Evolutionary conservation across 2,888 invertebrate genomes (phyloP), one percentile per base, ranked within the genome.

Genomic region (Electrophaes corylata): DNA sequence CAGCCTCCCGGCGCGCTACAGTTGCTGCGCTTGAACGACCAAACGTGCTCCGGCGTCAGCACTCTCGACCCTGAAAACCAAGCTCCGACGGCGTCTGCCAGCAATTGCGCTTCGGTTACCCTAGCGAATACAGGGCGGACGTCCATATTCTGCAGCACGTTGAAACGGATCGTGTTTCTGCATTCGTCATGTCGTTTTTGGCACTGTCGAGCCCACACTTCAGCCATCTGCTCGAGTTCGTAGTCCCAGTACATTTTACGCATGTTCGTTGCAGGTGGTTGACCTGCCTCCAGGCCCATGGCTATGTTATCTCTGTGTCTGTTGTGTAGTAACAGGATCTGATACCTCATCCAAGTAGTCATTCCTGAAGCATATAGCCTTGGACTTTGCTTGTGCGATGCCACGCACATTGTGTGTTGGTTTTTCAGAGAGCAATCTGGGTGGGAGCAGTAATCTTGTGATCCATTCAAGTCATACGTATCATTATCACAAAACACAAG

Each of bases 221-320:
- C 90, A 0, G 92, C 92, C 81, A 82, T 85, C 19, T 79, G 71
- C 58, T 92, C 92, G 0, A 92, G 76, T 64, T 92, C 92, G 56
- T 84, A 83, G 56, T 92, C 92, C 92, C 92, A 92, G 62, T 91
- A 92, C 84, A 92, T 81, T 68, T 92, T 91, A 5, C 90, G 84
- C 92, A 92, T 92, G 63, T 92, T 92, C 2, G 86, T 75, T 1
- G 92, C 92, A 1, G 88, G 81, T 1, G 92, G 92, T 65, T 92
- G 92, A 0, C 88, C 90, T 0, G 89, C 81, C 60, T 92, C 88
- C 23, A 88, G 70, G 0, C 92, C 92, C 84, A 87, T 81, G 0
- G 92, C 92, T 39, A 92, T 83, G 58, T 86, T 86, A 62, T 92
- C 90, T 49, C 92, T 79, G 48, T 92, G 84, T 35, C 89, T 78